Evolutionary conservation across 2,888 invertebrate genomes (phyloP), one percentile per base, ranked within the genome.

Genomic region (Ctenicera cuprea): DNA sequence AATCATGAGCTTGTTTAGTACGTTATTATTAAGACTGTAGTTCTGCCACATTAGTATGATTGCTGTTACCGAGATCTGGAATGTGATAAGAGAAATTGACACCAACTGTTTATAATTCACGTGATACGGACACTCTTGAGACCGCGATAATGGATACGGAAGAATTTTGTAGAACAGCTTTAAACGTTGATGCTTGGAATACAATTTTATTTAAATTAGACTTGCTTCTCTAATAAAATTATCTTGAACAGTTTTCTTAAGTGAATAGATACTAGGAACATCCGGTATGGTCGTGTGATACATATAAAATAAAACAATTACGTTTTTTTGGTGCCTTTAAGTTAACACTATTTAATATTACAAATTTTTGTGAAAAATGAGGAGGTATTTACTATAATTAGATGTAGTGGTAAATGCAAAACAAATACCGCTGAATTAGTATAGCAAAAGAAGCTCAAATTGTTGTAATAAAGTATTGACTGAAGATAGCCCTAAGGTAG

Each of bases 1-100:
- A 41, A 41, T 41, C 41, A 14, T 41, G 14, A 41, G 41, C 41
- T 14, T 14, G 41, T 14, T 50, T 50, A 50, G 11, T 22, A 16
- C 50, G 50, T 14, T 30, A 30, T 37, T 16, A 57, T 57, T 57
- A 37, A 57, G 33, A 18, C 33, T 3, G 30, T 48, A 22, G 18
- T 50, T 50, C 50, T 50, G 18, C 12, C 50, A 50, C 59, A 59
- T 59, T 59, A 59, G 59, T 59, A 59, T 59, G 59, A 38, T 38
- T 20, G 59, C 59, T 37, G 33, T 33, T 57, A 50, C 14, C 33
- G 14, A 38, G 38, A 59, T 59, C 59, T 59, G 59, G 59, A 59
- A 59, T 59, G 59, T 38, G 59, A 59, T 38, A 57, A 30, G 59
- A 59, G 59, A 59, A 59, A 59, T 59, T 59, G 59, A 59, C 38